These are phyloP conservation scores for Vimba vimba DNA, from an alignment of 2,113 vertebrate genomes.

Conservation along the genomic window DNA sequence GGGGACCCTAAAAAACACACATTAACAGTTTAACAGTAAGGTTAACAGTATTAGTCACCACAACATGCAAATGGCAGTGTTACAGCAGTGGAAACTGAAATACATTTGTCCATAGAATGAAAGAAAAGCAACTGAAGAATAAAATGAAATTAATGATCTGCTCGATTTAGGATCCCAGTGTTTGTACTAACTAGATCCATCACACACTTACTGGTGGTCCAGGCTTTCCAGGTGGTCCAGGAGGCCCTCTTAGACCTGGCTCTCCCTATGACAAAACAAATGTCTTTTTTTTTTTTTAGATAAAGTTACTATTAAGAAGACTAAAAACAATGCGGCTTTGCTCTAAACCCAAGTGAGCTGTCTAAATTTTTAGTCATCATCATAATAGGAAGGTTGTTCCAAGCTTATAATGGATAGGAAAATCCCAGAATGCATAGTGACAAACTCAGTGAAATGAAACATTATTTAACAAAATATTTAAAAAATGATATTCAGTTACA, in stretches of 20 bases:
- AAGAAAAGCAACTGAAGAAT: background rate
- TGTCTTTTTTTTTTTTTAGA: background rate
- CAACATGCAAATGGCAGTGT: background rate
- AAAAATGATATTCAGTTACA: no score
- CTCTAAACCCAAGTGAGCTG: background rate
- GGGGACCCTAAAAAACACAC: constrained; percentile 74
- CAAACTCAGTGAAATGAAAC: no score
- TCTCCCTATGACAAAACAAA: constrained; percentile 77
- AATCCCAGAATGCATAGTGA: background rate
- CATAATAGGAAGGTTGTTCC: background rate
- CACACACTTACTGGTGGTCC: constrained; percentile 77
- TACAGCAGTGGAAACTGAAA: background rate
- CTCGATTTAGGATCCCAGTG: background rate
- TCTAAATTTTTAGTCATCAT: background rate
- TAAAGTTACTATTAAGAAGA: background rate
- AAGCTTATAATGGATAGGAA: background rate
- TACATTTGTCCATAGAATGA: background rate
- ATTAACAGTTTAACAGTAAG: no score
- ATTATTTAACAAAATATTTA: no score
- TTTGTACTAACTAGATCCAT: background rate
- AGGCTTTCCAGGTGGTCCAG: constrained; percentile 76
- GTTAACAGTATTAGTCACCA: background rate
- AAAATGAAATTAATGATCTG: background rate
- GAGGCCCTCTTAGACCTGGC: constrained; percentile 75
- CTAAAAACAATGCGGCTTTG: background rate